Evolutionary conservation across 2,888 invertebrate genomes (phyloP), one percentile per base, ranked within the genome.

Genomic region (Amphimallon solstitiale): DNA sequence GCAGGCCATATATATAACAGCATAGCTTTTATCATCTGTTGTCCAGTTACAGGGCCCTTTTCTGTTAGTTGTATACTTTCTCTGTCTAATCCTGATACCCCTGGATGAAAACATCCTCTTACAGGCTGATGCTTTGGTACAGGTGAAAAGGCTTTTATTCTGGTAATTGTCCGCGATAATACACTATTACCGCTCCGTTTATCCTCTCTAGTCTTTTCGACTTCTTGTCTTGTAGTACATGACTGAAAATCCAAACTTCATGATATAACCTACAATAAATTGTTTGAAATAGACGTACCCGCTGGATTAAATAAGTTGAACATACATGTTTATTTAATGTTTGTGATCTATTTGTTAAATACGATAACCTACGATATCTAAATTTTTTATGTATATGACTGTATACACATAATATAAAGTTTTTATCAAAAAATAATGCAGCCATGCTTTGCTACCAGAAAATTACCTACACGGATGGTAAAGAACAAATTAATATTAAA

Each of bases 1-100:
- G 94, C 92, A 21, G 98, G 98, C 98, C 98, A 98, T 65, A 98
- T 92, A 84, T 97, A 96, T 56, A 88, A 88, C 80, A 94, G 81
- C 95, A 98, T 97, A 56, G 92, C 92, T 71, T 87, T 87, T 23
- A 97, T 78, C 92, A 98, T 97, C 77, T 95, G 90, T 74, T 84
- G 76, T 70, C 91, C 87, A 6, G 91, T 86, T 68, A 94, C 88
- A 54, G 87, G 84, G 64, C 80, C 69, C 76, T 85, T 84, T 43
- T 85, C 83, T 78, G 88, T 85, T 15, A 84, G 77, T 34, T 84
- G 86, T 74, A 89, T 77, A 77, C 87, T 85, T 68, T 91, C 84
- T 68, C 83, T 78, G 23, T 84, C 81, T 65, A 83, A 77, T 34
- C 76, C 76, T 77, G 92, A 89, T 49, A 89, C 88, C 77, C 95